Conservation (phyloP, 2,888 invertebrate genomes). For the Endomychus coccineus region DNA sequence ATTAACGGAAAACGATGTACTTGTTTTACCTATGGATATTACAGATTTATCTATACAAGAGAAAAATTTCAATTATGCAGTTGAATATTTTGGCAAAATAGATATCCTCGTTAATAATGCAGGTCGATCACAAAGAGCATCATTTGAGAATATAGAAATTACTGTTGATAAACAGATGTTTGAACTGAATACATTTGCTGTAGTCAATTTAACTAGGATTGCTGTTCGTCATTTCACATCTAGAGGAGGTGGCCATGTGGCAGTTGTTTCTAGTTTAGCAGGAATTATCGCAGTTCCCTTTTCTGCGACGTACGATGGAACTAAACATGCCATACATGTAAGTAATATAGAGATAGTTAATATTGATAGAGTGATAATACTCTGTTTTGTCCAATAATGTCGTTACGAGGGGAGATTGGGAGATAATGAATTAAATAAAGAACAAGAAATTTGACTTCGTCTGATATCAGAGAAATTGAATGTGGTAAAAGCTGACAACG, state of each 20-base stretch:
- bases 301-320: constrained; percentile 63
- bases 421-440: no score
- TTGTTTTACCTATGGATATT: constrained; percentile 64
- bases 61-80: constrained; percentile 51
- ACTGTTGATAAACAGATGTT: constrained; percentile 67
- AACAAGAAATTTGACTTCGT: no score
- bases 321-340: constrained; percentile 73
- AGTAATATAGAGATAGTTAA: no score
- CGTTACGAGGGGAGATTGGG: no score
- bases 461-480: no score
- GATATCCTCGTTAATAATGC: constrained; percentile 78
- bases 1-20: constrained; percentile 53
- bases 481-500: no score
- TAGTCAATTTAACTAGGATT: constrained; percentile 61
- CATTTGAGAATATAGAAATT: constrained; percentile 62
- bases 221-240: constrained; percentile 58
- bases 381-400: no score
- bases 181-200: constrained; percentile 69
- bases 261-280: constrained; percentile 66
- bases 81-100: constrained; percentile 62
- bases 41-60: constrained; percentile 54
- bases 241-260: constrained; percentile 59
- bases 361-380: no score
- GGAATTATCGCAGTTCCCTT: constrained; percentile 61
- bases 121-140: constrained; percentile 68